Evolutionary conservation across 2,797 vertebrate species (phyloP), one percentile per base, ranked within the genome.

Genomic region (Vultur gryphus): DNA sequence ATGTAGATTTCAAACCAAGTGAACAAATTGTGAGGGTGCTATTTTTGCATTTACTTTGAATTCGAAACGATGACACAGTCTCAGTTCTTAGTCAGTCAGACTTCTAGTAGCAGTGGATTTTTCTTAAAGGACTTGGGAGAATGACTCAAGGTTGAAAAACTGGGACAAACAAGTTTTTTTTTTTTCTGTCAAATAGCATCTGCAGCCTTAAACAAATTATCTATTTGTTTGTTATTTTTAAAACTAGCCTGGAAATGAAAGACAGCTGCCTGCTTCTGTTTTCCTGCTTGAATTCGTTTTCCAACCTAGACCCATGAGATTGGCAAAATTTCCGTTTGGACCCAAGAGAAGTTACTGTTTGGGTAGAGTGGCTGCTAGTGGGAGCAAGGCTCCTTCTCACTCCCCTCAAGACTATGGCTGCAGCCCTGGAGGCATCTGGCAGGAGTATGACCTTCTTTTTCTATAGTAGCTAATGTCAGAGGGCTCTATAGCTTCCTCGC

Each of bases 11-110:
- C 85, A 86, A 59, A 93, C 70, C 31, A 1, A 93, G 43, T 62
- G 89, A 95, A 31, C 35, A 55, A 72, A 64, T 87, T 69, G 5
- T 76, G 69, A 93, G 79, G 65, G 65, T 94, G 89, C 89, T 96
- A 78, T 96, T 96, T 96, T 93, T 93, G 76, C 46, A 78, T 87
- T 93, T 96, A 86, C 44, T 96, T 88, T 88, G 82, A 96, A 92
- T 96, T 94, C 2, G 28, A 86, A 95, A 91, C 4, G 4, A 87
- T 91, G 84, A 69, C 76, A 82, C 65, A 69, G 72, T 86, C 71
- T 86, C 69, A 13, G 65, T 91, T 96, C 79, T 96, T 91, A 93
- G 71, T 94, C 84, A 95, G 87, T 69, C 48, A 70, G 82, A 75
- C 89, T 96, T 95, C 84, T 87, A 95, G 91, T 92, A 91, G 91